phyloP scores from a whole-genome alignment of 2,888 invertebrate genomes.

The Artemia sp. region DNA sequence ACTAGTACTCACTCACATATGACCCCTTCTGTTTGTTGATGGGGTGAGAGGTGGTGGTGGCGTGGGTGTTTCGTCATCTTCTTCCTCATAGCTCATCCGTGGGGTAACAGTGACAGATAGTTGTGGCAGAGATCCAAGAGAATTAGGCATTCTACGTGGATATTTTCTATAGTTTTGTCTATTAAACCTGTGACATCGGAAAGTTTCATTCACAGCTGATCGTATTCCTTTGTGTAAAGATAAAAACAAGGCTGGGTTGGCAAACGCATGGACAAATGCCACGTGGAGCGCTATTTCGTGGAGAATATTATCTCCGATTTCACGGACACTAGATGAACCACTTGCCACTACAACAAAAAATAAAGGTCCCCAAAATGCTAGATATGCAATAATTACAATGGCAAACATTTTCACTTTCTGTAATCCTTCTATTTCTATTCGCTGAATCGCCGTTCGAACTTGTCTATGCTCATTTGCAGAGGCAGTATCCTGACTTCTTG shows the following conservation, averaged over 20 bases:
- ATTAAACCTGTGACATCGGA: background rate
- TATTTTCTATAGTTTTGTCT: conserved; percentile 3
- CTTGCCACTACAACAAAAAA: conserved; percentile 45
- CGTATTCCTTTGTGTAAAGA: conserved; percentile 56
- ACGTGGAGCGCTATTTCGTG: conserved; percentile 72
- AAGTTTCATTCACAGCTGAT: conserved; percentile 45
- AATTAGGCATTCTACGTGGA: background rate
- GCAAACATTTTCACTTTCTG: conserved; percentile 68
- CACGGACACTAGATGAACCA: conserved; percentile 31
- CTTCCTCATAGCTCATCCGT: background rate
- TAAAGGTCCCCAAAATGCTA: conserved; percentile 76
- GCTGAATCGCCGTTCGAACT: conserved; percentile 54
- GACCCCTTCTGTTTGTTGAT: background rate
- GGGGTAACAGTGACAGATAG: background rate
- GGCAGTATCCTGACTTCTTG: conserved; percentile 42
- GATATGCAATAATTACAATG: conserved; percentile 63
- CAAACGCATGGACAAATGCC: conserved; percentile 69
- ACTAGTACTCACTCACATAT: conserved; percentile 11
- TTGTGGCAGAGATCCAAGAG: conserved; percentile 8
- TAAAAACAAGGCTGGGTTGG: conserved; percentile 61
- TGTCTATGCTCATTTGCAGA: conserved; percentile 40
- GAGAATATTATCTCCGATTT: conserved; percentile 50
- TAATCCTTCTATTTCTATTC: conserved; percentile 61
- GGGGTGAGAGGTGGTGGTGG: conserved; percentile 10
- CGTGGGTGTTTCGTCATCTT: conserved; percentile 8